Conservation (phyloP, 2,797 vertebrate species). For the Bucorvus abyssinicus region DNA sequence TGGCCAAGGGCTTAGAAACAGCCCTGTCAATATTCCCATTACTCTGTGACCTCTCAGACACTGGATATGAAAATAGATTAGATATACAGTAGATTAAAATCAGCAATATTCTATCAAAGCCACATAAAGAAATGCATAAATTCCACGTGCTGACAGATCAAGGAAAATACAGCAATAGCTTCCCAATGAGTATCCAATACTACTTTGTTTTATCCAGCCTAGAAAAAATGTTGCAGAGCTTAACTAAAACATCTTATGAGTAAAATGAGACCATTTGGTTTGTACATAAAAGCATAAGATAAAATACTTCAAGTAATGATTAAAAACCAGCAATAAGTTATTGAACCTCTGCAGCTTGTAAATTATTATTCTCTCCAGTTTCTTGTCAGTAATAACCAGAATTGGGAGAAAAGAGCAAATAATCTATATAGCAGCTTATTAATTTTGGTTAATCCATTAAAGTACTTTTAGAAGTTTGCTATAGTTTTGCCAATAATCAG, state of each 20-base stretch:
- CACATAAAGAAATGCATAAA: neutral
- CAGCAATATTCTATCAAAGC: neutral
- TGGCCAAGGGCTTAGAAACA: neutral
- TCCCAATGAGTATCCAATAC: neutral
- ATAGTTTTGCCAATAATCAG: neutral
- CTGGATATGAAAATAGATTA: neutral
- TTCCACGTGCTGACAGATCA: neutral
- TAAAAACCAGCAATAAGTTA: neutral
- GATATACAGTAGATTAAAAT: neutral
- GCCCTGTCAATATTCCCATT: neutral
- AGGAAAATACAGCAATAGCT: neutral
- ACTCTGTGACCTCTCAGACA: neutral
- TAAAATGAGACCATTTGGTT: neutral
- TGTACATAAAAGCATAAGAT: neutral
- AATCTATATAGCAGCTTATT: neutral
- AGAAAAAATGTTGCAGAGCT: neutral
- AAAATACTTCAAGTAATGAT: neutral
- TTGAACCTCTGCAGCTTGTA: neutral
- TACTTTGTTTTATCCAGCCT: neutral
- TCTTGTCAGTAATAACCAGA: neutral
- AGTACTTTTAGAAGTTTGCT: neutral
- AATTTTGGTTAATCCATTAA: neutral
- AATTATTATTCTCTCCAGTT: neutral
- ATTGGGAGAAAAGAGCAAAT: neutral
- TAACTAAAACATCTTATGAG: neutral